Base-by-base conservation (phyloP, 2,888 invertebrate species). In the Heliconius hortense region DNA sequence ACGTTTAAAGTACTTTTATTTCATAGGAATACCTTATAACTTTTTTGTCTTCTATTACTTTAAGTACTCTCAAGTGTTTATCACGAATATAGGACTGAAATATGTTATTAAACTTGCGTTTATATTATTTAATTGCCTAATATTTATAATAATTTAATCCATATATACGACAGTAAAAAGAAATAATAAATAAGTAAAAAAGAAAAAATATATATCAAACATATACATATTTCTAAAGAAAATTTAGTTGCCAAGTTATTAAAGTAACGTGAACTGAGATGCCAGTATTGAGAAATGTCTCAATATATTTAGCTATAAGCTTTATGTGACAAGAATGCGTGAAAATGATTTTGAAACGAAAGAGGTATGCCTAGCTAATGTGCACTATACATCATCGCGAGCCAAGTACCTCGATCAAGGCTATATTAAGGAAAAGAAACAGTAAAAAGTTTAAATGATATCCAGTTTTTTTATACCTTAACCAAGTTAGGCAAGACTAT, bases 281-380 rank as follows among this genome's bases (percentile, higher is more conserved):
- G 39, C 39, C 39, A 2, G 15, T 31, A 68, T 28, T 53, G 31
- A 31, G 31, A 56, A 56, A 53, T 56, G 35, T 56, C 53, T 69
- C 53, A 31, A 69, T 56, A 69, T 69, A 69, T 69, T 31, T 43
- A 66, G n/a, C n/a, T n/a, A n/a, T n/a, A 35, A 66, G 66, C 66
- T 66, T 66, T 43, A 66, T 69, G 31, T 56, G 56, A 53, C 53
- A 56, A 69, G 69, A 69, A 69, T 69, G 69, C 69, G 69, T 69
- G 69, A 56, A 69, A 69, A 69, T 69, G 69, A 56, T 69, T 53
- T 69, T 26, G 69, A 69, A 69, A 56, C 69, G 69, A 69, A 69
- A 69, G 69, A 69, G 69, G 69, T 56, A 69, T 69, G 69, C 69
- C 69, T 69, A 56, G 56, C 69, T 69, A 69, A 69, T 69, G 69